These are phyloP conservation scores for Bugula neritina DNA, from an alignment of 2,888 invertebrate genomes.

Conservation along the genomic window DNA sequence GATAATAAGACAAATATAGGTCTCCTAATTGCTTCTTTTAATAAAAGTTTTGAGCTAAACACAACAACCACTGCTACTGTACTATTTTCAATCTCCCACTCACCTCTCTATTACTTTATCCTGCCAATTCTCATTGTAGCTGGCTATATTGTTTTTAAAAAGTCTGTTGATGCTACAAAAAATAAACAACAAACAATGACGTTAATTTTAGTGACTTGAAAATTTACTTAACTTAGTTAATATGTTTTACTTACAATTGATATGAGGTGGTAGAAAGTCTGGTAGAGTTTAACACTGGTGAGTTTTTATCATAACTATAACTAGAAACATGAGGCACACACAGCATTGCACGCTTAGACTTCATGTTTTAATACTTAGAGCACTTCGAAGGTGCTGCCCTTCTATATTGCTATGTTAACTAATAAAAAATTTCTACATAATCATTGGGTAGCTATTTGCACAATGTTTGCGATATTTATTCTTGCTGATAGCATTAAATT, in stretches of 20 bases:
- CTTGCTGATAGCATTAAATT: neutral
- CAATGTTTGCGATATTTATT: neutral
- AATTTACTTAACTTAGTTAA: neutral
- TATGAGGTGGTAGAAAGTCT: conserved; percentile 8
- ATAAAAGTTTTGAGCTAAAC: no score
- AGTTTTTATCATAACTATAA: neutral
- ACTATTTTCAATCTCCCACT: no score
- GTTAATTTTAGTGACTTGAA: no score
- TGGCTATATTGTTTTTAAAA: conserved; percentile 39
- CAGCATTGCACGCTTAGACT: neutral
- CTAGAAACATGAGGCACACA: neutral
- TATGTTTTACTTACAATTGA: conserved; percentile 8
- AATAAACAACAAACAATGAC: no score
- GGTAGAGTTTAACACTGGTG: neutral
- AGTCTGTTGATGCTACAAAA: conserved; percentile 32
- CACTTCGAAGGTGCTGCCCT: no score
- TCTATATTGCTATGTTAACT: no score
- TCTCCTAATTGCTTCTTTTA: no score
- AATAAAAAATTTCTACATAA: no score
- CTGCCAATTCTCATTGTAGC: conserved; percentile 45
- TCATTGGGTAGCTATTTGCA: neutral
- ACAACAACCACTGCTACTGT: no score
- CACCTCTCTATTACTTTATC: conserved; percentile 45
- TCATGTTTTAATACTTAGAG: no score
- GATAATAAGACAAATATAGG: no score